Base-by-base conservation (phyloP, 2,113 vertebrate species). In the Triplophysa rosa region DNA sequence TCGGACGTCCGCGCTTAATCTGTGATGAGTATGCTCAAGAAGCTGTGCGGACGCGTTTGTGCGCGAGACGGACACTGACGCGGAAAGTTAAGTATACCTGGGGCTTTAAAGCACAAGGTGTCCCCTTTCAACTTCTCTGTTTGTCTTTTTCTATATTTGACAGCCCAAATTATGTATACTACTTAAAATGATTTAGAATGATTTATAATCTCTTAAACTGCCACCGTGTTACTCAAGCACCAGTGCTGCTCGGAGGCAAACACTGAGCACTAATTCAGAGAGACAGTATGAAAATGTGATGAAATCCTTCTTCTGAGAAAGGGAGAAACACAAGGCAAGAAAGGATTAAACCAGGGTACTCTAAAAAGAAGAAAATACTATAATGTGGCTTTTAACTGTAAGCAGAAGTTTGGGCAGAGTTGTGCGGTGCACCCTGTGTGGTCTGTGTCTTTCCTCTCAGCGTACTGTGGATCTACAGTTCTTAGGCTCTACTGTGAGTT, bases 371-470 rank as follows among this genome's bases (percentile, higher is more conserved):
- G 74, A 80, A 59, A 73, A 37, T 83, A 68, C 80, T 69, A 21
- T 69, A 54, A 24, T 77, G 67, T 54, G 73, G 81, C 72, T 40
- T 76, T 76, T 66, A 67, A 72, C 69, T 56, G 74, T 80, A 73
- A 84, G 66, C 67, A 79, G 62, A 67, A 82, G 19, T 81, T 79
- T 80, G 45, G 79, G 68, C 56, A 74, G 63, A 45, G 68, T 49
- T 67, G 21, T 61, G 61, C 67, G 56, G 26, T 56, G 71, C 82
- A 80, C 26, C 86, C 87, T 91, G 91, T 93, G 92, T 92, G 90
- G 91, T 92, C 90, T 89, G 80, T 5, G 84, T 23, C 37, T 71
- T 76, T 29, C 54, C 82, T 85, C 79, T 83, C 84, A 82, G 65
- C 84, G 75, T 29, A 82, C 86, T 81, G 24, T 16, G 82, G 88